A percentile compares a stretch with the other conserved stretches of the same genome.
These are phyloP conservation scores for Rallus limicola DNA, from an alignment of 2,113 vertebrate genomes.

Conservation along the genomic window DNA sequence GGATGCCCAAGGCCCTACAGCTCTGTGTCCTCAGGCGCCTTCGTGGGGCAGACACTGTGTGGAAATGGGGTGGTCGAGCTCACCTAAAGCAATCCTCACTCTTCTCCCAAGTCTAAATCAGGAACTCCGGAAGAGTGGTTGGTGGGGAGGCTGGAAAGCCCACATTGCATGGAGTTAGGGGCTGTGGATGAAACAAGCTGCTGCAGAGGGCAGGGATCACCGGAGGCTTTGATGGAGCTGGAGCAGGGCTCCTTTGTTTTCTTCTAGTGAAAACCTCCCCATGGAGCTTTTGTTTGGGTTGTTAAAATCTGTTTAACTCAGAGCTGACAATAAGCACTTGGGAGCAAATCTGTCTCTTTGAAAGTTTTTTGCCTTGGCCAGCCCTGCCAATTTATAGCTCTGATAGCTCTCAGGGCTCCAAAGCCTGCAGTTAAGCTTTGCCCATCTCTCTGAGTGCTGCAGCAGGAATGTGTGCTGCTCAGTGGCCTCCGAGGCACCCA, in stretches of 20 bases:
- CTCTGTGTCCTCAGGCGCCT: not conserved
- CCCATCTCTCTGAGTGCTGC: not conserved
- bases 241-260: slow-evolving; percentile 56
- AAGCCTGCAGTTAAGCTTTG: slow-evolving; percentile 51
- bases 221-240: slow-evolving; percentile 54
- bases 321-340: slow-evolving; percentile 54
- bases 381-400: slow-evolving; percentile 33
- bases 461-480: not conserved
- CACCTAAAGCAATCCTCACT: not conserved
- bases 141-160: not conserved
- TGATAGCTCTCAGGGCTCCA: not conserved
- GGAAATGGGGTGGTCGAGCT: not conserved
- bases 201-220: slow-evolving; percentile 4
- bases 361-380: slow-evolving; percentile 51
- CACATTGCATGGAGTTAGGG: not conserved
- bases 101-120: not conserved
- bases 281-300: slow-evolving; percentile 61
- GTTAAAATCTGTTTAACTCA: slow-evolving; percentile 65
- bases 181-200: slow-evolving; percentile 28
- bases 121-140: not conserved
- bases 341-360: slow-evolving; percentile 50
- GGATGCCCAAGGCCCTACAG: not conserved
- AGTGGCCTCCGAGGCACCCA: not conserved
- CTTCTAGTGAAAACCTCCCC: slow-evolving; percentile 46
- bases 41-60: not conserved